Percentiles rank a stretch among this genome's conserved stretches.
Evolutionary conservation across 2,113 vertebrate genomes (phyloP).

Genomic region (Coptodon rendalli): DNA sequence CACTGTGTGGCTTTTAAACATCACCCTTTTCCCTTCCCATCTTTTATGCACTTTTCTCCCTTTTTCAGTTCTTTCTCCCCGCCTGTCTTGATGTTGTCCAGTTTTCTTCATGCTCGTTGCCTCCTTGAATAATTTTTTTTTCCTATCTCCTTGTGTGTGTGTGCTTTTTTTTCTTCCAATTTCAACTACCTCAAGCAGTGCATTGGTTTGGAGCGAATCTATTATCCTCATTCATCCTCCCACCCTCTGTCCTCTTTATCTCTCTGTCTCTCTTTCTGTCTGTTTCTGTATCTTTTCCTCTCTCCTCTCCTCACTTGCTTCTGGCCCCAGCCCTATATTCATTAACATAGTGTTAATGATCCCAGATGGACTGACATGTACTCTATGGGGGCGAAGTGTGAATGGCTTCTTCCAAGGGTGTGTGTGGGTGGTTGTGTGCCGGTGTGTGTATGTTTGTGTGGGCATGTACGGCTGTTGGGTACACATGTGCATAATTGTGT

Average conservation of each 20-base stretch:
- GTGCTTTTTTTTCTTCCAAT: not conserved
- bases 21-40: not conserved
- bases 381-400: constrained; percentile 69
- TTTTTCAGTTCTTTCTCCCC: not conserved
- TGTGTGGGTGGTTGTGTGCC: constrained; percentile 30
- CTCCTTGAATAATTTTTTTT: not conserved
- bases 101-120: not conserved
- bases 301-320: constrained; percentile 42
- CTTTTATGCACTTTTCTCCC: not conserved
- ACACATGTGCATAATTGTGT: constrained; percentile 10
- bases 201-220: constrained; percentile 50
- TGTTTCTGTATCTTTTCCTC: not conserved
- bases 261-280: not conserved
- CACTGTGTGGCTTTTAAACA: not conserved
- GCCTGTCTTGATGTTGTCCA: not conserved
- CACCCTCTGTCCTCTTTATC: constrained; percentile 25
- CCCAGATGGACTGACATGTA: constrained; percentile 73
- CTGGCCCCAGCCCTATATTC: constrained; percentile 58
- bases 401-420: constrained; percentile 54
- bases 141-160: not conserved
- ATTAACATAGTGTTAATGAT: constrained; percentile 70
- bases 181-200: constrained; percentile 34
- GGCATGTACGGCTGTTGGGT: constrained; percentile 15
- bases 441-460: not conserved
- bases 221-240: constrained; percentile 48